These are phyloP conservation scores for Sebastiscus albofasciatus DNA, from an alignment of 2,797 vertebrate genomes.

Conservation along the genomic window DNA sequence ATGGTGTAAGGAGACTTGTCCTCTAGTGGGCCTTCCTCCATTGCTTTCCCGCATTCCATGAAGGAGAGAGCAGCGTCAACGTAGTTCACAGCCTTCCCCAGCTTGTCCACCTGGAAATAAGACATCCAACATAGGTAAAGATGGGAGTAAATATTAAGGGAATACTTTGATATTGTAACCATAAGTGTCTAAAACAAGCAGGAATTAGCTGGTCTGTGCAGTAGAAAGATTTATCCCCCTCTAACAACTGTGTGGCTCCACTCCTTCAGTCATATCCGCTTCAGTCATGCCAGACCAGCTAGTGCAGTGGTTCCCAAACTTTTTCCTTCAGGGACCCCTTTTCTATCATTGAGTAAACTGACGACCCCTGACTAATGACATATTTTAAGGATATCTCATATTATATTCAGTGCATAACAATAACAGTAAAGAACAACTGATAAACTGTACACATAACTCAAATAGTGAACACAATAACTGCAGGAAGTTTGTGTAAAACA, in stretches of 20 bases:
- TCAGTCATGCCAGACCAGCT: background rate
- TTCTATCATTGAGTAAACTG: too few relatives aligned
- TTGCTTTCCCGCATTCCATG: conserved; percentile 98
- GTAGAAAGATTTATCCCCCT: background rate
- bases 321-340: too few relatives aligned
- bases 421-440: too few relatives aligned
- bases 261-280: background rate
- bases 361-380: too few relatives aligned
- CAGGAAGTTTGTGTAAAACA: too few relatives aligned
- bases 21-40: conserved; percentile 97
- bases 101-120: conserved; percentile 91
- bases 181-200: background rate
- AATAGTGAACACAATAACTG: too few relatives aligned
- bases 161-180: background rate
- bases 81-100: conserved; percentile 97
- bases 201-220: background rate
- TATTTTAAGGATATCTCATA: too few relatives aligned
- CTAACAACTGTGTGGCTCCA: background rate
- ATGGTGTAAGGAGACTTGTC: conserved; percentile 97
- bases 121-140: background rate
- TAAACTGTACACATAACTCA: too few relatives aligned
- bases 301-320: too few relatives aligned
- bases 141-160: background rate
- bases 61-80: conserved; percentile 96
- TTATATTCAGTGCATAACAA: too few relatives aligned